Evolutionary conservation across 1,140 invertebrate genomes (phyloP), one percentile per base, ranked within the genome.

Genomic region (Caerostris extrusa): DNA sequence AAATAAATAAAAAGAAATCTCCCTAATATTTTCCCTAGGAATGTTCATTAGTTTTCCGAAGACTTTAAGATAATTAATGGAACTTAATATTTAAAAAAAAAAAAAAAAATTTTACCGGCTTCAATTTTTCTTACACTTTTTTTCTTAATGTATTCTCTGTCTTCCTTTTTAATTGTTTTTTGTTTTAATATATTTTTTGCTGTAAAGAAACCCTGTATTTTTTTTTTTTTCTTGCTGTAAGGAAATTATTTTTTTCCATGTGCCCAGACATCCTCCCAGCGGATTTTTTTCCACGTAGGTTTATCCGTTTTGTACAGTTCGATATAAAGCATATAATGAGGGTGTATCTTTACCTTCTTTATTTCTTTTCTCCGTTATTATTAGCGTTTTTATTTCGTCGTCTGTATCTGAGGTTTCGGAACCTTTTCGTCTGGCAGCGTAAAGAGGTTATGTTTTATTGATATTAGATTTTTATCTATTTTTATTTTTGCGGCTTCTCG

Each of bases 21-120:
- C 34, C 8, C 1, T 77, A 77, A 50, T 8, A 7, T 87, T 87
- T 64, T 87, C 10, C 82, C 58, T 87, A 53, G 50, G 34, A 67
- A 50, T 19, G 12, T 64, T 87, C 85, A 87, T 87, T 87, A 87
- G 58, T 53, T 87, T 87, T 87, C 64, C 85, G 71, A 67, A 87
- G 85, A 87, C 85, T 87, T 87, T 87, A 87, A 64, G 85, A 87
- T 87, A 87, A 87, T 87, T 64, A 87, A 87, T 87, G 85, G 58
- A 87, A 87, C 85, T 87, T 61, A 87, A 87, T 87, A 87, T 87
- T 87, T 57, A 64, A 19, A 87, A 87, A 87, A 87, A 87, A 87
- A 14, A 7, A 50, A 14, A 0, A 14, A 87, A 58, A 87, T 87
- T 87, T 77, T 64, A 14, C 19, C 19, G 60, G 60, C 58, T 67